Conservation (phyloP, 2,888 invertebrate genomes). For the Hydroisotoma schaefferi region DNA sequence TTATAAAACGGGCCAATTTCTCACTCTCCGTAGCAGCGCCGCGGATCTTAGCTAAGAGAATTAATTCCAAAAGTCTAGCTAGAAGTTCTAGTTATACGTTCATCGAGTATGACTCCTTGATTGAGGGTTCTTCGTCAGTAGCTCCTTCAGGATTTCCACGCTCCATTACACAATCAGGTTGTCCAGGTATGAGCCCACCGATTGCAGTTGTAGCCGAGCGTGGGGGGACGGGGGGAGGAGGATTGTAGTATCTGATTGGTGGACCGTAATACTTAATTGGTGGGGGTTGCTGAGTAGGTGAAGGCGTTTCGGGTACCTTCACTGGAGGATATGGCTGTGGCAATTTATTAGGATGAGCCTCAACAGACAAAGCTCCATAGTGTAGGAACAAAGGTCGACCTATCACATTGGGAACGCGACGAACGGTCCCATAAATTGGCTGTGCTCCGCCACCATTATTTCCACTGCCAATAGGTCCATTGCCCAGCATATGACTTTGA, state of each 20-base stretch:
- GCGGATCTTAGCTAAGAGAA: neutral
- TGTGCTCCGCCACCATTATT: slow-evolving; percentile 39
- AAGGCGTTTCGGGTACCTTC: slow-evolving; percentile 47
- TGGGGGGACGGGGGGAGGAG: slow-evolving; percentile 46
- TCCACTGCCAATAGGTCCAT: neutral
- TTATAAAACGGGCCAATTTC: too few relatives aligned
- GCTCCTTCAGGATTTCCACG: slow-evolving; percentile 69
- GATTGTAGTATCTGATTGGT: slow-evolving; percentile 45
- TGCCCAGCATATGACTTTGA: slow-evolving; percentile 30
- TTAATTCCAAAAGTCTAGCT: slow-evolving; percentile 7
- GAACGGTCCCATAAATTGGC: slow-evolving; percentile 43
- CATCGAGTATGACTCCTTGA: slow-evolving; percentile 48
- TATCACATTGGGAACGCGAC: slow-evolving; percentile 39
- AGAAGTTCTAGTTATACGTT: slow-evolving; percentile 39
- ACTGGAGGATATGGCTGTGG: slow-evolving; percentile 40
- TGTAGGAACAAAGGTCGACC: slow-evolving; percentile 48
- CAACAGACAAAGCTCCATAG: slow-evolving; percentile 47
- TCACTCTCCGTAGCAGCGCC: too few relatives aligned
- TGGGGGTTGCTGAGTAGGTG: slow-evolving; percentile 46
- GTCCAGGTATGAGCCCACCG: slow-evolving; percentile 11
- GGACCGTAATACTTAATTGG: slow-evolving; percentile 46
- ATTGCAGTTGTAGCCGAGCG: slow-evolving; percentile 34
- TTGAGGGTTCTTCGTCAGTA: slow-evolving; percentile 44
- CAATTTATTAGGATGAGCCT: slow-evolving; percentile 48
- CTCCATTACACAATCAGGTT: slow-evolving; percentile 53